Evolutionary conservation across 1,140 invertebrate genomes (phyloP), one percentile per base, ranked within the genome.

Genomic region (Drosophila bocqueti): DNA sequence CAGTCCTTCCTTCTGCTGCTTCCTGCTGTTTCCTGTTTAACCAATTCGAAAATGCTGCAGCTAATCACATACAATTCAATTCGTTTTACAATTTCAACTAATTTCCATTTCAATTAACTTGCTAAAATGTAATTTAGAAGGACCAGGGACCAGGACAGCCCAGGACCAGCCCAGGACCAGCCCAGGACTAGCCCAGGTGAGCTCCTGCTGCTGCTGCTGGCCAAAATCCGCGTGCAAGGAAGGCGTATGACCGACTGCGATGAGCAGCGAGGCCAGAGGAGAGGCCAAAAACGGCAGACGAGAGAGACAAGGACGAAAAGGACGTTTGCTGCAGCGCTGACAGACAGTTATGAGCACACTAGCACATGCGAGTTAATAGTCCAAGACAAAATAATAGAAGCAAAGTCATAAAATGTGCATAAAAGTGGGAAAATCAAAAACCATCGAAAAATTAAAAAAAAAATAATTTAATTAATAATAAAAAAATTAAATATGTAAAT

Each of bases 81-180:
- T 92, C 91, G 84, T 92, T 92, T 92, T 91, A 92, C 91, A 92
- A 92, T 92, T 92, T 91, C 91, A 92, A 92, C 91, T 92, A 92
- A 92, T 92, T 92, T 92, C 91, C 91, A 92, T 92, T 92, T 92
- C 91, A 92, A 92, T 92, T 92, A 92, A 92, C 91, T 92, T 92
- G 89, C 81, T 84, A 79, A 92, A 92, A 92, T 92, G 91, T 91
- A 92, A 92, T 92, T 92, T 92, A 92, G 89, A 85, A 73, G 61
- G 61, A 62, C 65, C 61, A 61, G 60, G 69, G 58, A 66, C 54
- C 55, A 65, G 61, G 31, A 47, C 55, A 62, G 58, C 61, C 54
- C 55, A 65, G 61, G 31, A 47, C 55, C 16, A 49, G 18, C 34
- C 54, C 55, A 65, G 61, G 31, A 47, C 55, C 13, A 49, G 21